Base-by-base conservation (phyloP, 2,888 invertebrate species). In the Hypena proboscidalis region DNA sequence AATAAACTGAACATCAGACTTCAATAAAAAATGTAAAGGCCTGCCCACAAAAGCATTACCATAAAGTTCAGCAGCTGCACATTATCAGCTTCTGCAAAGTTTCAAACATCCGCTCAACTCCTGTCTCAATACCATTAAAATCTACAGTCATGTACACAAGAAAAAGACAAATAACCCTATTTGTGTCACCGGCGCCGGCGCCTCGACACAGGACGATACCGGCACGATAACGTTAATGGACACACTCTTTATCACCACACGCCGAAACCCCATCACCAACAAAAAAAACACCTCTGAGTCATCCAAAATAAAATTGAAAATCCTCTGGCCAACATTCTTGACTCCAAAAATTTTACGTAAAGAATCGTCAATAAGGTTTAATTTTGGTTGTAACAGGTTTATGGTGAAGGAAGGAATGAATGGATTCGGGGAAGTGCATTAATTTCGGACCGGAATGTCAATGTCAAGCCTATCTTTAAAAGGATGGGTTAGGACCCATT, bases 171-270 rank as follows among this genome's bases (percentile, higher is more conserved):
- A 74, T 72, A 75, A 67, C 72, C 73, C 74, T 80, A 82, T 80
- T 74, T 67, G 64, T 75, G 72, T 68, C 71, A 68, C 63, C 65
- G 85, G 85, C 88, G 88, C 87, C 87, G 87, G 87, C 88, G 87
- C 85, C 76, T 62, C 80, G 84, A 86, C 84, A 85, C 88, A 85
- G 81, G 74, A 67, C 80, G 86, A 86, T 85, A 85, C 80, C 81
- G 76, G 61, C 55, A 70, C 78, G 88, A 88, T 90, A 90, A 84
- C 82, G 74, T 77, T 90, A 90, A 90, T 90, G 89, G 89, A 87
- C 68, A 76, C 81, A 75, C 69, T 69, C 76, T 74, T 83, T 87
- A 87, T 87, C 87, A 76, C 70, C 51, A 60, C 70, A 59, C 69
- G 59, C 67, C 63, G 65, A 48, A 69, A 74, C 55, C 65, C 74